Base-by-base conservation (phyloP, 1,140 invertebrate species). In the Zaprionus ornatus region DNA sequence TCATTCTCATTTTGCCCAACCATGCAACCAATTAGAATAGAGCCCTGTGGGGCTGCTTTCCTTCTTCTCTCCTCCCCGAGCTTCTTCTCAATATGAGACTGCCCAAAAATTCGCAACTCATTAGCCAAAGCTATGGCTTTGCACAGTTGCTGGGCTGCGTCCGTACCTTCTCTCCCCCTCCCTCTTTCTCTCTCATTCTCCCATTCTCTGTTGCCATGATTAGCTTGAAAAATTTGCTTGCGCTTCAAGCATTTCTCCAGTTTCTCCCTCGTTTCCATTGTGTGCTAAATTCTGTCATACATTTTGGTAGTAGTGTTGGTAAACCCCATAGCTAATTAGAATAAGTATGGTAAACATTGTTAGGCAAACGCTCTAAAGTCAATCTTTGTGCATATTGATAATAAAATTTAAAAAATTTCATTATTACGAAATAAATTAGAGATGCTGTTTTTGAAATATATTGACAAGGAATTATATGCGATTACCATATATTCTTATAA, bases 81-180 rank as follows among this genome's bases (percentile, higher is more conserved):
- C 60, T 68, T 37, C 52, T 29, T 50, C 55, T 67, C 45, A 67
- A 73, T 55, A 61, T 45, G 48, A 68, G 45, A 74, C 21, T 67
- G 55, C 17, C 64, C 17, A 42, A 79, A 79, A 76, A 75, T 67
- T 83, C 54, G 57, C 75, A 87, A 87, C 83, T 85, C 82, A 87
- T 85, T 85, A 64, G 61, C 29, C 45, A 25, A 50, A 81, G 75
- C 61, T 56, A 56, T 35, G 42, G 64, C 64, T 68, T 68, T 45
- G 35, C 56, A 55, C 71, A 74, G 45, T 60, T 74, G 35, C 21
- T 35, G 37, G 65, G 45, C 63, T 60, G 29, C 35, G 7, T 13
- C 21, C 19, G 4, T 21, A n/a, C 19, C 12, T 13, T 1, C 6
- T 10, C 37, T 12, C 15, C 15, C 50, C 2, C 21, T 13, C 50